Evolutionary conservation across 2,888 invertebrate genomes (phyloP), one percentile per base, ranked within the genome.

Genomic region (Punctoribates punctum): DNA sequence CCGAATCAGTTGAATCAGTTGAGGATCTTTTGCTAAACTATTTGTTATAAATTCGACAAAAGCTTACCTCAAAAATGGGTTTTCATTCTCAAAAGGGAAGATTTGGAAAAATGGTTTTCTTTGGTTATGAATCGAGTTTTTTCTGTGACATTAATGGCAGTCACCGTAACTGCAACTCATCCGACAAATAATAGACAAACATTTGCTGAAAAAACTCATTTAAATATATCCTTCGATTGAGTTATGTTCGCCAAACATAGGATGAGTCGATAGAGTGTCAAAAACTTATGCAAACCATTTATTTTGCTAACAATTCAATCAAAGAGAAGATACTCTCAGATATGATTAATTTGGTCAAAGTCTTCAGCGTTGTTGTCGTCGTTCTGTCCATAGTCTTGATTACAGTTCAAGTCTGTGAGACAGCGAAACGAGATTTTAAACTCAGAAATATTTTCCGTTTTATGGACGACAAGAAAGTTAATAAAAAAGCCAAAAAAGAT

Each of bases 121-220:
- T 42, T 42, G 42, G 42, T 42, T 42, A 42, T 8, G 42, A 42
- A 42, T 42, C 42, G 42, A 42, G 42, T 42, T 42, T 42, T 34
- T 42, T 42, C 13, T 1, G 42, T 42, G 42, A 42, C 42, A 42
- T 42, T 42, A 13, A 42, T 42, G 13, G 8, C 42, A 42, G 8
- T 42, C 42, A 42, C 42, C 42, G 42, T 42, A 42, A 51, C 51
- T 51, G n/a, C 51, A 51, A 51, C 51, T 51, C 51, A 51, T 51
- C 51, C 51, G 51, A 51, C 51, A 51, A 51, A 51, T 51, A 51
- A 51, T 20, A 51, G 51, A 5, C 20, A 51, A 20, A 20, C n/a
- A 20, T 51, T 51, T 51, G 51, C n/a, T 51, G 5, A 20, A 51
- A 51, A 51, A 51, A 51, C 51, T 51, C 51, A 51, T 51, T 51